A percentile compares a stretch with the other conserved stretches of the same genome.
Conservation (phyloP, 2,797 vertebrate genomes). For the Lateolabrax maculatus region DNA sequence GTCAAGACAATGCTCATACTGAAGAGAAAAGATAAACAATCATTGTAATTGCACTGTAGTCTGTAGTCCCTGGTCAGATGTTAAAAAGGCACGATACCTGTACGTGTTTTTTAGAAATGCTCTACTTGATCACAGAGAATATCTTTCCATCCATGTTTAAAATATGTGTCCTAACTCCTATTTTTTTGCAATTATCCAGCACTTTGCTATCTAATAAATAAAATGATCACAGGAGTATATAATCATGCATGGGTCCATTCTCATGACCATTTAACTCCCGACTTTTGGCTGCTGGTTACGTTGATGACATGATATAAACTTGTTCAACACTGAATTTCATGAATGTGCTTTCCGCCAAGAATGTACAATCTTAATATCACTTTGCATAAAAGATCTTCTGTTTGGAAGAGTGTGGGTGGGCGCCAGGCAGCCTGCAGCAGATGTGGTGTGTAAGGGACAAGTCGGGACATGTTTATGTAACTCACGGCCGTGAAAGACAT, state of each 20-base stretch:
- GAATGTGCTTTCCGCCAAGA: constrained; percentile 33
- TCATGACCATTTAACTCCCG: constrained; percentile 8
- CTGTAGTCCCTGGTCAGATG: background rate
- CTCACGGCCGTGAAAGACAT: constrained; percentile 1
- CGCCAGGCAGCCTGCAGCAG: constrained; percentile 54
- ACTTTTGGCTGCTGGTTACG: constrained; percentile 18
- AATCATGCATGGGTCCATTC: background rate
- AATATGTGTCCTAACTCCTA: background rate
- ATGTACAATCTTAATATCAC: constrained; percentile 35
- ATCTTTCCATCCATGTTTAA: background rate
- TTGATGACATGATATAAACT: constrained; percentile 35
- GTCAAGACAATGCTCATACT: background rate
- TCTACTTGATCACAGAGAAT: background rate
- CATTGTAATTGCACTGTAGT: too few species aligned
- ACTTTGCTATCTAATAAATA: background rate
- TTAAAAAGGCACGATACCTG: too few species aligned
- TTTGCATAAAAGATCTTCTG: constrained; percentile 63
- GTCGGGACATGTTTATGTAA: constrained; percentile 55
- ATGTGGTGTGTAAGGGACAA: constrained; percentile 58
- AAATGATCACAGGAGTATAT: background rate
- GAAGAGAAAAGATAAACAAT: too few species aligned
- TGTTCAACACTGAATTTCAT: constrained; percentile 30
- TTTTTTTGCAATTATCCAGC: background rate
- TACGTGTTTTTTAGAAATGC: background rate
- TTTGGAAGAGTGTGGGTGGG: constrained; percentile 53